Conservation (phyloP, 1,140 invertebrate species). For the Aphis gossypii region DNA sequence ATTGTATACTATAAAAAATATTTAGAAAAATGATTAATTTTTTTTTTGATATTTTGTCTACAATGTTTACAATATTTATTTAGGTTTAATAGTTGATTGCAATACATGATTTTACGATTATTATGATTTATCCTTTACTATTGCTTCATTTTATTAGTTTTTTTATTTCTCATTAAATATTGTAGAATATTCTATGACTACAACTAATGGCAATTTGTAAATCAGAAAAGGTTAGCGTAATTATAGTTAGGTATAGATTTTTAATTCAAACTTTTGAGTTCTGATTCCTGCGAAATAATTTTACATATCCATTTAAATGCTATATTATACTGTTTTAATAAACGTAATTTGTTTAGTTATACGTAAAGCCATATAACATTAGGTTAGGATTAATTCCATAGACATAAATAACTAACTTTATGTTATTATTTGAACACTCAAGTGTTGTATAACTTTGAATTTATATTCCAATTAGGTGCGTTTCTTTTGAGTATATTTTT, state of each 20-base stretch:
- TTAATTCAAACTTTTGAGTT: not conserved
- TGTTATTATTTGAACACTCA: slow-evolving; percentile 9
- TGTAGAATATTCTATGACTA: not conserved
- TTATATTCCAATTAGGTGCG: slow-evolving; percentile 49
- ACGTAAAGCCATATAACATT: not conserved
- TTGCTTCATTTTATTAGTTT: not conserved
- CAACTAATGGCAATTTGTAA: not conserved
- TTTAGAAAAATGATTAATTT: not conserved
- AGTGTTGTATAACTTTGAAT: slow-evolving; percentile 38
- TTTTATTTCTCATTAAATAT: not conserved
- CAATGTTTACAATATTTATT: not conserved
- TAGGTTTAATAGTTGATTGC: not conserved
- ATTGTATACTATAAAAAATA: not conserved
- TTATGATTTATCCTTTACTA: not conserved
- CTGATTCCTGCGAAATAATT: not conserved
- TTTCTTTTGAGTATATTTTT: not conserved
- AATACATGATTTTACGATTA: not conserved
- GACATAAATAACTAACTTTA: slow-evolving; percentile 21
- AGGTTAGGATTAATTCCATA: slow-evolving; percentile 41
- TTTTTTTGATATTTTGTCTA: not conserved
- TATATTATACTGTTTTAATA: not conserved
- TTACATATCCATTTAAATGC: not conserved
- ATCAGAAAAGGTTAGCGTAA: not conserved
- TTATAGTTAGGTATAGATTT: not conserved
- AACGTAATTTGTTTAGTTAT: not conserved